A percentile compares a stretch with the other conserved stretches of the same genome.
Evolutionary conservation across 2,797 vertebrate genomes (phyloP).

Genomic region (Trichosurus vulpecula): DNA sequence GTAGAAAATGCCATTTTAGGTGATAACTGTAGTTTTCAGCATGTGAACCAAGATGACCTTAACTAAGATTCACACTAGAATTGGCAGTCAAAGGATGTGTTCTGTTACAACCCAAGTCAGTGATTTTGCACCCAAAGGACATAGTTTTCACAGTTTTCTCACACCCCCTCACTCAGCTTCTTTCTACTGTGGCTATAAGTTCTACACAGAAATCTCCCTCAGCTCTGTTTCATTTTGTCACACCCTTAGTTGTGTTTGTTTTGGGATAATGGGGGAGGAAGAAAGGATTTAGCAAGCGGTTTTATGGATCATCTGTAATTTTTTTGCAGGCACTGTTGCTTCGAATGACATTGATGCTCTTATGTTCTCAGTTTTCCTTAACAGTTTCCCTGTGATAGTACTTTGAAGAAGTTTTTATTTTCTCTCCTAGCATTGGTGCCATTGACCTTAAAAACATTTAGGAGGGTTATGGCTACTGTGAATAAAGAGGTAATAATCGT

Average conservation of each 20-base stretch:
- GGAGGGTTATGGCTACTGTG: neutral
- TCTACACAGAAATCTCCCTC: conserved; percentile 5
- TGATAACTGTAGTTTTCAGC: neutral
- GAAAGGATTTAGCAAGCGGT: neutral
- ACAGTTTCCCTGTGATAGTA: neutral
- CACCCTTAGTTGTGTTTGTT: neutral
- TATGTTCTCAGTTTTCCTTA: conserved; percentile 15
- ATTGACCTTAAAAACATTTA: conserved; percentile 13
- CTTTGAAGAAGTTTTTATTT: neutral
- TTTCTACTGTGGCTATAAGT: neutral
- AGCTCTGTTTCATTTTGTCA: neutral
- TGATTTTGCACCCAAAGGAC: neutral
- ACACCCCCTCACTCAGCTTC: neutral
- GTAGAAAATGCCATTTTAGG: neutral
- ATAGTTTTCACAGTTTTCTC: neutral
- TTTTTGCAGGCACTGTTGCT: neutral
- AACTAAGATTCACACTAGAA: neutral
- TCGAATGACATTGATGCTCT: neutral
- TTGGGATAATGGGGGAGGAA: too few species aligned
- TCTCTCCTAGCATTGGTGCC: neutral
- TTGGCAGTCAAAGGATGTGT: neutral
- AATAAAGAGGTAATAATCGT: neutral
- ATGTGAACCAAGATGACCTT: neutral
- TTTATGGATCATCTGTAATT: neutral
- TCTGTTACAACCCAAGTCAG: neutral